Conservation (phyloP, 2,888 invertebrate species). For the Mamestra brassicae region DNA sequence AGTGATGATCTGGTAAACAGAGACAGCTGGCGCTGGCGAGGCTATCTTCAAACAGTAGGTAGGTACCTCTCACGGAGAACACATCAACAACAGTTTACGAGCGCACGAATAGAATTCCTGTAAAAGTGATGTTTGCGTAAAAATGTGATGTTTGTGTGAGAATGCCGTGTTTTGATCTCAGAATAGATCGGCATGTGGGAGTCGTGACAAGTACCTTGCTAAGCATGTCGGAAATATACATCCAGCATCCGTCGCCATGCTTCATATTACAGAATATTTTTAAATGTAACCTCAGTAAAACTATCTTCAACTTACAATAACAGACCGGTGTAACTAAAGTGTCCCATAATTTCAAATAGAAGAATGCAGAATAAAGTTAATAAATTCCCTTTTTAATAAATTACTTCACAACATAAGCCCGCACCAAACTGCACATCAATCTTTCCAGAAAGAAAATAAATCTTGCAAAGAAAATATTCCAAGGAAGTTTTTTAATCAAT, state of each 20-base stretch:
- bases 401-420: slow-evolving; percentile 4
- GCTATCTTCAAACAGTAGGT: neutral
- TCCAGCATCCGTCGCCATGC: neutral
- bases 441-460: slow-evolving; percentile 7
- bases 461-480: slow-evolving; percentile 26
- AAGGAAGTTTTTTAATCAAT: neutral
- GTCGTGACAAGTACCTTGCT: slow-evolving; percentile 8
- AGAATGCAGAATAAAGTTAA: neutral
- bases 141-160: slow-evolving; percentile 52
- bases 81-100: slow-evolving; percentile 57
- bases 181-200: slow-evolving; percentile 42
- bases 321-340: neutral
- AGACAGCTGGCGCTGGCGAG: slow-evolving; percentile 58
- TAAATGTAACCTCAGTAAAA: neutral
- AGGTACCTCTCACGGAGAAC: slow-evolving; percentile 24
- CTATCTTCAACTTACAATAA: neutral
- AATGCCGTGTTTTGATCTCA: slow-evolving; percentile 49
- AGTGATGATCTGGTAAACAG: slow-evolving; percentile 23
- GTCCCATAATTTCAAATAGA: slow-evolving; percentile 9
- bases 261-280: neutral
- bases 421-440: neutral
- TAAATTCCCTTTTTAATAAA: neutral
- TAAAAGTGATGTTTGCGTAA: slow-evolving; percentile 50
- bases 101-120: slow-evolving; percentile 61
- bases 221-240: neutral